Evolutionary conservation across 2,797 vertebrate genomes (phyloP), one percentile per base, ranked within the genome.

Genomic region (Sebastes aleutianus): DNA sequence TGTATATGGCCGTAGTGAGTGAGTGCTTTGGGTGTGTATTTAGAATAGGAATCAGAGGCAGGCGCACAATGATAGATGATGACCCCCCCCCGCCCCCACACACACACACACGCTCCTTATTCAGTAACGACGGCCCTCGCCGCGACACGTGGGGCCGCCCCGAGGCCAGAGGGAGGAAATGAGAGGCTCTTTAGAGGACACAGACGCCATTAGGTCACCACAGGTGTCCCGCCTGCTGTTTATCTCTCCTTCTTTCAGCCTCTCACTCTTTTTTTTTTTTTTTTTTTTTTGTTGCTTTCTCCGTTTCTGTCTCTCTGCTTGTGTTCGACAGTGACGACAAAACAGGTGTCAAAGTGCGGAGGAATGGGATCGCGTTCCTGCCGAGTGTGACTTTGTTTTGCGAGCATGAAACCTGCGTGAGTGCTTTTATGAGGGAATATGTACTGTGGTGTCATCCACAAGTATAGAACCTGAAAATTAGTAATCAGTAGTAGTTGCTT

Each of bases 11-110:
- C 36, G 36, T 39, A 0, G 36, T 39, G 36, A 39, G 36, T 14
- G 36, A 39, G 36, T 39, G 36, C 36, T 14, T 39, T 96, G 94
- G 95, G 94, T 91, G 95, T 95, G 96, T 97, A 96, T 96, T 97
- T 96, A 93, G 95, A 96, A 97, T 96, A 96, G 83, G 73, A 88
- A 96, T 95, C 95, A 92, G 91, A 86, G 63, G 92, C 74, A 92
- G 78, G 57, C 32, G 3, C 73, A 67, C 82, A 26, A 92, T 96
- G 96, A 97, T 97, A 93, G 95, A 97, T 96, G 95, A 95, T 96
- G 94, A 96, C n/a, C 96, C 94, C 93, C 92, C 92, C 91, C 27
- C 22, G 2, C 53, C 10, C 20, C 4, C 34, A 36, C 34, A 36
- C 34, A 5, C 24, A 26, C 56, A 14, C 24, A 14, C 11, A 13